Percentiles rank a stretch among this genome's conserved stretches.
phyloP scores from a whole-genome alignment of 2,888 invertebrate species.

The Portevinia maculata region DNA sequence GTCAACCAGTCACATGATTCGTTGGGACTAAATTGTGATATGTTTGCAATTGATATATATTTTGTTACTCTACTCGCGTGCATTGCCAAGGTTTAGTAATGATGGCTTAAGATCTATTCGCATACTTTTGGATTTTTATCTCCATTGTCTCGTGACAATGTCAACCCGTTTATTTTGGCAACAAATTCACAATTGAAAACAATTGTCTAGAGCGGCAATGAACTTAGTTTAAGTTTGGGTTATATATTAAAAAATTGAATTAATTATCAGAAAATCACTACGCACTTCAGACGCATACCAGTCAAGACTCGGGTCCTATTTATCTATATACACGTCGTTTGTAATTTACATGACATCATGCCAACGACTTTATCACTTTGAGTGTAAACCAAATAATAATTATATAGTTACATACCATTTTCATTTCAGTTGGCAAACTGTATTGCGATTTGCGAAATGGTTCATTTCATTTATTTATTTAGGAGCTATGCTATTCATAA shows the following conservation, averaged over 20 bases:
- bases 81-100: conserved; percentile 6
- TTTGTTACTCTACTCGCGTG: conserved; percentile 14
- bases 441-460: no score
- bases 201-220: neutral
- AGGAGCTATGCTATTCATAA: no score
- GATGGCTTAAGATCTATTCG: neutral
- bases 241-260: conserved; percentile 21
- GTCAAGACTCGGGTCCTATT: neutral
- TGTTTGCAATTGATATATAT: conserved; percentile 34
- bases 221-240: neutral
- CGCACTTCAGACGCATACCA: neutral
- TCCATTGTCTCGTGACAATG: conserved; percentile 3
- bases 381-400: no score
- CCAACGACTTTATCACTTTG: no score
- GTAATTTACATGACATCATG: conserved; percentile 19
- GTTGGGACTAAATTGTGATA: conserved; percentile 43
- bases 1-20: conserved; percentile 58
- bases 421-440: no score
- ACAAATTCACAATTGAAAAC: neutral
- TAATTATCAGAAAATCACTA: neutral
- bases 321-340: conserved; percentile 11
- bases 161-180: conserved; percentile 5
- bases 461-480: no score
- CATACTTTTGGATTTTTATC: neutral
- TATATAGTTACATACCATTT: no score